Base-by-base conservation (phyloP, 1,140 invertebrate species). In the Lysiphlebus fabarum region DNA sequence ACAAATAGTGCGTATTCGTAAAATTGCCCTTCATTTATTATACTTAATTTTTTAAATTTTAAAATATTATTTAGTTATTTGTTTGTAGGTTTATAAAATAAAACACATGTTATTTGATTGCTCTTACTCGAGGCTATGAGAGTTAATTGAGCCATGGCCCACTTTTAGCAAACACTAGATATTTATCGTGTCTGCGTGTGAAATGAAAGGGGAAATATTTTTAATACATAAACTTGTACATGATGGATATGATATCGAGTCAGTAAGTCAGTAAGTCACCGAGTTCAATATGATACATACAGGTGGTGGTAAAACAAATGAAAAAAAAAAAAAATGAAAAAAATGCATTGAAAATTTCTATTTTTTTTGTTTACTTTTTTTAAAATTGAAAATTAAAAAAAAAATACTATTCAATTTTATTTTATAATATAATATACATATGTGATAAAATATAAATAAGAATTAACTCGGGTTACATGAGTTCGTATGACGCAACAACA, bases 131-230 rank as follows among this genome's bases (percentile, higher is more conserved):
- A 71, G 68, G 67, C 55, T 70, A 62, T 66, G 65, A 62, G 68
- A 71, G 67, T 69, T 66, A 78, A 78, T 78, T 77, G 70, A 74
- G 71, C 73, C 75, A 72, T 78, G 75, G 75, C 75, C 74, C 76
- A 78, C 69, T 76, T 78, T 68, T 51, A n/a, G n/a, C 12, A 34
- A 34, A n/a, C 45, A 45, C 12, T 40, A 38, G 33, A 38, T 26
- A 26, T 26, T 26, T 26, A 26, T 26, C 17, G 17, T 26, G 17
- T 26, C 17, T 26, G 17, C 17, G 17, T 26, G 17, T 26, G 17
- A 26, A 26, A 26, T 26, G 17, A 26, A 26, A 26, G 17, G 17
- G 17, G 17, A 26, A 26, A 26, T 26, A 17, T 17, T 2, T 26
- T 26, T 26, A 7, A 37, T 5, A 51, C 8, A 51, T 51, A 26